phyloP scores from a whole-genome alignment of 2,888 invertebrate genomes.

The Mesochorus sp. region DNA sequence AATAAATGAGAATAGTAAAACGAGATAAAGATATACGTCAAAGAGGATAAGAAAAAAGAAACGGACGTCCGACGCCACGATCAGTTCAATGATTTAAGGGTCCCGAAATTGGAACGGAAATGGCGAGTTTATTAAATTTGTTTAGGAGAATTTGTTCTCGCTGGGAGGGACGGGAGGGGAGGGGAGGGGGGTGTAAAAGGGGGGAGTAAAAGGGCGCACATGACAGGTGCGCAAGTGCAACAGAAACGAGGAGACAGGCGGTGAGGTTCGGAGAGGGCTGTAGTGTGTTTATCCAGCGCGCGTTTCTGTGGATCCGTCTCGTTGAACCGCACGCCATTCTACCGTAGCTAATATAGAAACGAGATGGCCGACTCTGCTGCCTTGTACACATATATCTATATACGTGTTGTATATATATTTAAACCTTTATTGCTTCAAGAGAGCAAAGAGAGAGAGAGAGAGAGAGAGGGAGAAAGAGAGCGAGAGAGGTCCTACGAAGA shows the following conservation, averaged over 20 bases:
- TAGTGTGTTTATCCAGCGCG: slow-evolving; percentile 39
- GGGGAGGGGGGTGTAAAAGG: too few relatives aligned
- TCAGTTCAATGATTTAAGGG: slow-evolving; percentile 67
- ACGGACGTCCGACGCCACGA: slow-evolving; percentile 27
- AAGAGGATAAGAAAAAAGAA: slow-evolving; percentile 19
- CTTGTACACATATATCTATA: slow-evolving; percentile 68
- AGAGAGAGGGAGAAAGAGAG: slow-evolving; percentile 4
- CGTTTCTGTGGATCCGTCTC: slow-evolving; percentile 28
- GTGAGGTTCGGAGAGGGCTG: slow-evolving; percentile 53
- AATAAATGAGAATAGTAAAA: neutral
- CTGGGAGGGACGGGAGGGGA: neutral
- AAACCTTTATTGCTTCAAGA: slow-evolving; percentile 77
- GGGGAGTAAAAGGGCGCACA: neutral
- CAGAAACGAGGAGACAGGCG: slow-evolving; percentile 20
- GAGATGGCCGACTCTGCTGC: slow-evolving; percentile 22
- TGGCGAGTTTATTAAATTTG: slow-evolving; percentile 81
- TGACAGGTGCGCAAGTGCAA: slow-evolving; percentile 18
- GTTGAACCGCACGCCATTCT: slow-evolving; percentile 20
- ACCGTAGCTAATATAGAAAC: slow-evolving; percentile 36
- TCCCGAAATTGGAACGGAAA: slow-evolving; percentile 76
- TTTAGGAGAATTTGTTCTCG: slow-evolving; percentile 70
- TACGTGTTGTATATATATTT: too few relatives aligned
- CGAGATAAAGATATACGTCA: neutral
- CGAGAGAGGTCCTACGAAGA: slow-evolving; percentile 21
- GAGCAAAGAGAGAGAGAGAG: slow-evolving; percentile 72